Evolutionary conservation across 2,888 invertebrate genomes (phyloP), one percentile per base, ranked within the genome.

Genomic region (Brachyptera putata): DNA sequence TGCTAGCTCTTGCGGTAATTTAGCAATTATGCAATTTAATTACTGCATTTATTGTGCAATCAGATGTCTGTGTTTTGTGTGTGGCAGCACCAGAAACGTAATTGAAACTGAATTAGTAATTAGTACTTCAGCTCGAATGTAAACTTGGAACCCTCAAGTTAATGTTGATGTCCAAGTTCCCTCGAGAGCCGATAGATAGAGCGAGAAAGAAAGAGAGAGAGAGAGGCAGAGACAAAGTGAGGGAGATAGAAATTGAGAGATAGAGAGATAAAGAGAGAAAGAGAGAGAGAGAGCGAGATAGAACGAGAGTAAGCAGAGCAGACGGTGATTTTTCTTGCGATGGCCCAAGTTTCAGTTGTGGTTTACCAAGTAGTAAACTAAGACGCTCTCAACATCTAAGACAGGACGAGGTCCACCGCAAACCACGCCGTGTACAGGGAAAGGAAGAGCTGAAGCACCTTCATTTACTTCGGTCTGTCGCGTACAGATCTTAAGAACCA

Each of bases 1-100:
- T 46, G 36, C 53, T 36, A 53, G 36, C 24, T 18, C 53, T 53
- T 53, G 53, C 36, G 53, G 53, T 53, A 36, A 53, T 53, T 53
- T 53, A 53, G 21, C 53, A 53, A 53, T 53, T 53, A 53, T 53
- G 53, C 53, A 53, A 53, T 53, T 53, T 53, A 53, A 53, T 53
- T 53, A 53, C 34, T 53, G 36, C 36, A 53, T 53, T 36, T 53
- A 53, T 53, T 34, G 34, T 53, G 34, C 34, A 53, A 53, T 53
- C 53, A 53, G 53, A 36, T 30, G 30, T 18, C 30, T 30, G 50
- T 50, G 50, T 21, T 50, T 50, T 50, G 53, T 36, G 34, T 53
- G 53, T 53, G 34, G 34, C 53, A 36, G 36, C 34, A 53, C 49
- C 16, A 36, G 16, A 43, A 9, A 53, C 36, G 36, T 36, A 53